phyloP scores from a whole-genome alignment of 2,888 invertebrate species.

The Plutella xylostella region DNA sequence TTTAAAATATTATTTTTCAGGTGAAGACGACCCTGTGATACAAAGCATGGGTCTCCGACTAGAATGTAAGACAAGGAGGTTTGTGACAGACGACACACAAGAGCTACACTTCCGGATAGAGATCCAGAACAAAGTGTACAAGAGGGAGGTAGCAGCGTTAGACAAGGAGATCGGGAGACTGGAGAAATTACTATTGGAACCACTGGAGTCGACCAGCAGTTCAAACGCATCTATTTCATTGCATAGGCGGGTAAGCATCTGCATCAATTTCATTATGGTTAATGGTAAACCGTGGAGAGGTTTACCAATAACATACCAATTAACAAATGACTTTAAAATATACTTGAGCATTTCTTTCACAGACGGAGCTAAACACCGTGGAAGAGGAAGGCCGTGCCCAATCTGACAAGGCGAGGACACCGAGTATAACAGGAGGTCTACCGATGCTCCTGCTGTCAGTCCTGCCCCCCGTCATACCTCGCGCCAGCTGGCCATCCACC shows the following conservation, averaged over 20 bases:
- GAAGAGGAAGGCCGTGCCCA: slow-evolving; percentile 45
- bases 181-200: slow-evolving; percentile 76
- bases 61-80: slow-evolving; percentile 88
- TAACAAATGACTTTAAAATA: not conserved
- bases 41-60: slow-evolving; percentile 90
- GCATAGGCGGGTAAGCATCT: slow-evolving; percentile 42
- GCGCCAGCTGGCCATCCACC: slow-evolving; percentile 83
- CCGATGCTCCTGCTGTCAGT: slow-evolving; percentile 79
- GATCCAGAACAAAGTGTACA: slow-evolving; percentile 91
- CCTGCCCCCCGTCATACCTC: slow-evolving; percentile 79
- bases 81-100: slow-evolving; percentile 84
- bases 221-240: slow-evolving; percentile 62
- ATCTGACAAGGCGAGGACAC: slow-evolving; percentile 52
- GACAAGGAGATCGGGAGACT: slow-evolving; percentile 83
- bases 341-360: slow-evolving; percentile 18
- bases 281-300: not conserved
- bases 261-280: not conserved
- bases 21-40: slow-evolving; percentile 83
- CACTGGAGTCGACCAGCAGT: slow-evolving; percentile 66
- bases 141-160: slow-evolving; percentile 81
- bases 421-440: slow-evolving; percentile 76
- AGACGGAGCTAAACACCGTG: slow-evolving; percentile 57
- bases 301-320: no score
- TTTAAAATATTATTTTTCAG: slow-evolving; percentile 32
- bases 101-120: slow-evolving; percentile 89